Conservation (phyloP, 2,797 vertebrate genomes). For the Danio jaintianensis region DNA sequence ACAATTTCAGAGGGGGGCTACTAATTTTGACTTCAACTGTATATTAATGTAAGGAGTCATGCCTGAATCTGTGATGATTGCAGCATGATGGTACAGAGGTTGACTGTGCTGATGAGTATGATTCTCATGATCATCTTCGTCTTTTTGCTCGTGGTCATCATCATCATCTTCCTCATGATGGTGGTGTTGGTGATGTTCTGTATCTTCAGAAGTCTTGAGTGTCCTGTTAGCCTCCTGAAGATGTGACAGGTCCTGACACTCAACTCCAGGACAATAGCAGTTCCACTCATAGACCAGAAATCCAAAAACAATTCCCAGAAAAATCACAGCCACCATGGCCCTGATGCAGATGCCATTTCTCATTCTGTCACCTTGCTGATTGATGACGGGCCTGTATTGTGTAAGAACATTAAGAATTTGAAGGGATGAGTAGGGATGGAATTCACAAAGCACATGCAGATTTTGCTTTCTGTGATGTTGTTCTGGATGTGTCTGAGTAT, state of each 20-base stretch:
- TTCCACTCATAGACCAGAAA: constrained; percentile 58
- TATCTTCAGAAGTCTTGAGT: constrained; percentile 16
- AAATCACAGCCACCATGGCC: constrained; percentile 48
- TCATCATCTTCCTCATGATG: constrained; percentile 27
- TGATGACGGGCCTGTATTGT: constrained; percentile 13
- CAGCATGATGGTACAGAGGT: constrained; percentile 61
- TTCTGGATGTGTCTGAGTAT: constrained; percentile 27
- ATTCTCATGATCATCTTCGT: constrained; percentile 33
- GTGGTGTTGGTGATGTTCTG: constrained; percentile 19
- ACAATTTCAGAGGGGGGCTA: too few relatives aligned
- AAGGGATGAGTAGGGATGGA: constrained; percentile 19
- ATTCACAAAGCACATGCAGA: constrained; percentile 24
- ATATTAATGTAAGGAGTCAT: constrained; percentile 8
- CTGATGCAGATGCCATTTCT: constrained; percentile 51
- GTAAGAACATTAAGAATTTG: not conserved
- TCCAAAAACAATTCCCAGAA: constrained; percentile 55
- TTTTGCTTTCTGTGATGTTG: constrained; percentile 16
- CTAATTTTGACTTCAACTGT: too few relatives aligned
- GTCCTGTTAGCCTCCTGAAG: constrained; percentile 1
- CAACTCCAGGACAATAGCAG: constrained; percentile 40
- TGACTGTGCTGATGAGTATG: constrained; percentile 48
- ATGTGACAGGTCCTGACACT: not conserved
- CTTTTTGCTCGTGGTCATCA: constrained; percentile 31
- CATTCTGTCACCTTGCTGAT: not conserved
- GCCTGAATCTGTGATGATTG: constrained; percentile 65